Evolutionary conservation across 1,140 invertebrate species (phyloP), one percentile per base, ranked within the genome.

Genomic region (Diabrotica virgifera): DNA sequence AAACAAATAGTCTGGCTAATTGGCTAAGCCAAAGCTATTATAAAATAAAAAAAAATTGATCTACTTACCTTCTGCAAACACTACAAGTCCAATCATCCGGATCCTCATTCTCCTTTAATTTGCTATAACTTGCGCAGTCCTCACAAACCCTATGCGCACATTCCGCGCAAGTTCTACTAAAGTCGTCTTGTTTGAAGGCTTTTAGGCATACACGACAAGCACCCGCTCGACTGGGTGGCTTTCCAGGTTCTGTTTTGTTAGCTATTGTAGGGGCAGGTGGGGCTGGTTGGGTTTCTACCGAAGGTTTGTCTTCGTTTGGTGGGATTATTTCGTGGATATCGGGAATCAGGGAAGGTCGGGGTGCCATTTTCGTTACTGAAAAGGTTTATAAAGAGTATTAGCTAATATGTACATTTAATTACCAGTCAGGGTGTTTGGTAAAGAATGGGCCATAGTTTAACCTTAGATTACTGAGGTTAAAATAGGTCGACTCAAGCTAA

Each of bases 121-220:
- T 92, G 66, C 91, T 93, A 79, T 95, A 95, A 46, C 91, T 93
- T 55, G 91, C 91, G 75, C 93, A 95, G 80, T 95, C 93, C 78
- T 95, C 93, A 78, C 93, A 95, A 50, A 95, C 92, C 70, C 91
- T 87, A 73, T 93, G 90, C 73, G 91, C 87, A 80, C 93, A 95
- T 79, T 93, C 92, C 74, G 87, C 89, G 81, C 93, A 95, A 14
- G 88, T 90, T 70, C 90, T 87, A 74, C 87, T 91, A 73, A 90
- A 89, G 76, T 94, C 93, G 56, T 92, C 90, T 0, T 90, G 89
- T 74, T 92, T 91, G 76, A 95, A 89, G 51, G 89, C 90, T 80
- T 94, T 94, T 50, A 93, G 83, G 74, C 93, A 95, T 4, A 94
- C 91, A 59, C 93, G 84, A 76, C 93, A 95, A 5, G 90, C 87